These are phyloP conservation scores for Hymenochirus boettgeri DNA, from an alignment of 2,113 vertebrate species.

Conservation along the genomic window DNA sequence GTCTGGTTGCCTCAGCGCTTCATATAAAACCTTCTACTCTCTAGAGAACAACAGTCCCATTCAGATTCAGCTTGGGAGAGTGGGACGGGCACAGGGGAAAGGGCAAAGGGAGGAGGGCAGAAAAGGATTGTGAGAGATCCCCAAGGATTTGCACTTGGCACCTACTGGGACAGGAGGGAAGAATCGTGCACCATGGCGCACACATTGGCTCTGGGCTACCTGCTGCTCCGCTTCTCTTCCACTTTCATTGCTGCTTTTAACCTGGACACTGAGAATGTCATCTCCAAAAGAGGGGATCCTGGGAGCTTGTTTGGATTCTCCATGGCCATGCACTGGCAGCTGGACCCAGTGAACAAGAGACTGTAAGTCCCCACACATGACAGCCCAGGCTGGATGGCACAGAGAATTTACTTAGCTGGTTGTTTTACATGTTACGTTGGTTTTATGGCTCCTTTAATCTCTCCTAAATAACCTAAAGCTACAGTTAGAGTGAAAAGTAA, in stretches of 20 bases:
- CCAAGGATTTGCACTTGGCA: slow-evolving; percentile 3
- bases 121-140: slow-evolving; percentile 10
- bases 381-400: background rate
- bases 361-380: slow-evolving; percentile 72
- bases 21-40: slow-evolving; percentile 55
- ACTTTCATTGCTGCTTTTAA: slow-evolving; percentile 71
- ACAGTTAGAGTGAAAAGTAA: too few relatives aligned
- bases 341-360: slow-evolving; percentile 72
- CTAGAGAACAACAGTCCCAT: slow-evolving; percentile 57
- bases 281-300: slow-evolving; percentile 73
- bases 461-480: too few relatives aligned
- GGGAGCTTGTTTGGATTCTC: slow-evolving; percentile 90
- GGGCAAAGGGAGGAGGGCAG: slow-evolving; percentile 37
- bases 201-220: slow-evolving; percentile 49
- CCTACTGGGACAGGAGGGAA: background rate
- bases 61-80: slow-evolving; percentile 45
- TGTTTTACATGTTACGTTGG: too few relatives aligned
- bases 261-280: slow-evolving; percentile 75
- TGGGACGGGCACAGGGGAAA: slow-evolving; percentile 32
- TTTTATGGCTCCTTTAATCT: too few relatives aligned
- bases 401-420: too few relatives aligned
- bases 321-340: slow-evolving; percentile 83
- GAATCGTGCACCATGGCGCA: background rate
- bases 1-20: slow-evolving; percentile 46
- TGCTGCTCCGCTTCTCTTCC: slow-evolving; percentile 51